Percentiles rank a stretch among this genome's conserved stretches.
phyloP scores from a whole-genome alignment of 2,113 vertebrate genomes.

The Eptesicus fuscus region DNA sequence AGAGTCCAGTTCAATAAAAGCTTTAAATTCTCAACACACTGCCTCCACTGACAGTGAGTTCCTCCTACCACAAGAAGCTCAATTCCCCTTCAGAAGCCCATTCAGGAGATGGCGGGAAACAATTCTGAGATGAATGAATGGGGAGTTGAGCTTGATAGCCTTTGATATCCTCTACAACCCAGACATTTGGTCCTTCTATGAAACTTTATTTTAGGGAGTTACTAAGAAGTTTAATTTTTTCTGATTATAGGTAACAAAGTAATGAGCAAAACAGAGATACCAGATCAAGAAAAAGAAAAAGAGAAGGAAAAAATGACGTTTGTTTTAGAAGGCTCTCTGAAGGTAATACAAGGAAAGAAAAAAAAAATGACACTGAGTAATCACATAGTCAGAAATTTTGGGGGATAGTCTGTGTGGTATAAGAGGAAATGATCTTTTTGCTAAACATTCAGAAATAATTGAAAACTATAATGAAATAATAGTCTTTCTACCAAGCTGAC shows the following conservation, averaged over 20 bases:
- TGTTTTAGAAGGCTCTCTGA: conserved; percentile 84
- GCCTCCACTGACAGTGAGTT: not conserved
- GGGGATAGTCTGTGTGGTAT: not conserved
- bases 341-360: conserved; percentile 80
- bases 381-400: not conserved
- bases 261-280: conserved; percentile 20
- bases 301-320: conserved; percentile 68
- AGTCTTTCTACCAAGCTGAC: not conserved
- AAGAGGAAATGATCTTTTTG: not conserved
- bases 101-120: not conserved
- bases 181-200: not conserved
- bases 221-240: conserved; percentile 27
- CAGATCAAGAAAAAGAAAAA: conserved; percentile 60
- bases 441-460: not conserved
- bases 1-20: not conserved
- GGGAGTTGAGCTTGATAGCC: not conserved
- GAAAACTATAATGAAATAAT: not conserved
- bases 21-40: not conserved
- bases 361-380: not conserved
- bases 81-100: not conserved
- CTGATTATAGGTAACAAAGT: conserved; percentile 44
- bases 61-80: not conserved
- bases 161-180: not conserved
- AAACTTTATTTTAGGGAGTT: not conserved
- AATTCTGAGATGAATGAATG: not conserved